Percentiles rank a stretch among this genome's conserved stretches.
Evolutionary conservation across 2,113 vertebrate genomes (phyloP).

Genomic region (Micronycteris hirsuta): DNA sequence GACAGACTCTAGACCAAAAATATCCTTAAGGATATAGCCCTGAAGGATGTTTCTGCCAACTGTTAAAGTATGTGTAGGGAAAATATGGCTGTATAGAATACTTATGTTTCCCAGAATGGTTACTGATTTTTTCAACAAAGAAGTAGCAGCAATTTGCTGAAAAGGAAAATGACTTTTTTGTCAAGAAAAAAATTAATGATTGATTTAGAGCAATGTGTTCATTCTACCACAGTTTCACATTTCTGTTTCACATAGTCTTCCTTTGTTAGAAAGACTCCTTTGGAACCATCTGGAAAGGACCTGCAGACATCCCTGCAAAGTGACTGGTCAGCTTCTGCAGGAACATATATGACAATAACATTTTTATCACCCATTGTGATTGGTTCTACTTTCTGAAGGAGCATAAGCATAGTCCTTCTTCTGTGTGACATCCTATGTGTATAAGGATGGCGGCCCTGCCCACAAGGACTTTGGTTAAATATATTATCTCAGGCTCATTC

Average conservation of each 20-base stretch:
- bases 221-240: neutral
- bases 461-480: neutral
- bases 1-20: constrained; percentile 19
- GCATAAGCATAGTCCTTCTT: neutral
- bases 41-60: neutral
- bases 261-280: neutral
- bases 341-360: neutral
- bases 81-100: neutral
- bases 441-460: neutral
- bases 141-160: neutral
- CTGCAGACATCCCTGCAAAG: neutral
- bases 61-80: neutral
- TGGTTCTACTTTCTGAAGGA: neutral
- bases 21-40: constrained; percentile 9
- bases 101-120: neutral
- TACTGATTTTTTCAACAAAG: neutral
- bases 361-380: neutral
- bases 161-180: neutral
- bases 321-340: neutral
- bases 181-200: neutral
- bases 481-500: neutral
- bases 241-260: neutral
- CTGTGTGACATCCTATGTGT: neutral
- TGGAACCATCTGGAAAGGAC: neutral
- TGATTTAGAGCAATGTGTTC: neutral